A percentile compares a stretch with the other conserved stretches of the same genome.
phyloP scores from a whole-genome alignment of 2,113 vertebrate genomes.

The Pelusios castaneus region DNA sequence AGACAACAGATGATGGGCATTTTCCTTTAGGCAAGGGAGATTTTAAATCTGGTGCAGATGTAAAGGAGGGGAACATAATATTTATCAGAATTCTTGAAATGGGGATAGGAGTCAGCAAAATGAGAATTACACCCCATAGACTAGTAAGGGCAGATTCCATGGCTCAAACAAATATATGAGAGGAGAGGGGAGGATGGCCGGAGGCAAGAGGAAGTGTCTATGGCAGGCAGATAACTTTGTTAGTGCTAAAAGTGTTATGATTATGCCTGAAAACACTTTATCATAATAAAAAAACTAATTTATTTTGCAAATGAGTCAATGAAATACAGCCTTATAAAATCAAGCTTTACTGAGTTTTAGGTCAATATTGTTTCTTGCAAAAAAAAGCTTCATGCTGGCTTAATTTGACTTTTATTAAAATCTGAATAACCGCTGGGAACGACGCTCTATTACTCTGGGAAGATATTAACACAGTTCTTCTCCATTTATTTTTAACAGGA shows the following conservation, averaged over 20 bases:
- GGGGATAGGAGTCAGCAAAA: background rate
- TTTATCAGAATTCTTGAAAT: slow-evolving; percentile 8
- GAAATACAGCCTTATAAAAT: slow-evolving; percentile 66
- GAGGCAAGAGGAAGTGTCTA: too few species aligned
- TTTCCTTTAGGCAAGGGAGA: background rate
- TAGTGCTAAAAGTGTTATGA: slow-evolving; percentile 58
- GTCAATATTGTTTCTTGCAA: slow-evolving; percentile 66
- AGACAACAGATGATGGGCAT: background rate
- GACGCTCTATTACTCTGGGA: slow-evolving; percentile 67
- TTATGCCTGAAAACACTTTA: slow-evolving; percentile 71
- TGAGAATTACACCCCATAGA: slow-evolving; percentile 22
- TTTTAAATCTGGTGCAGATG: background rate
- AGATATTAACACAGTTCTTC: background rate
- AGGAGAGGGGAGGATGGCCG: background rate
- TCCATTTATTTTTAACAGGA: background rate
- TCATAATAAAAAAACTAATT: slow-evolving; percentile 67
- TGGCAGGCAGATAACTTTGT: slow-evolving; percentile 13
- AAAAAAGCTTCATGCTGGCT: background rate
- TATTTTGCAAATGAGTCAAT: slow-evolving; percentile 73
- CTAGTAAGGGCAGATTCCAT: background rate
- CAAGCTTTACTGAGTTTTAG: slow-evolving; percentile 60
- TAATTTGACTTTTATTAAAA: slow-evolving; percentile 62
- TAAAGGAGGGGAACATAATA: background rate
- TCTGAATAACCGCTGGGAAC: slow-evolving; percentile 66
- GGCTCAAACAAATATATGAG: background rate